These are phyloP conservation scores for Saccostrea echinata DNA, from an alignment of 1,140 invertebrate genomes.

Conservation along the genomic window DNA sequence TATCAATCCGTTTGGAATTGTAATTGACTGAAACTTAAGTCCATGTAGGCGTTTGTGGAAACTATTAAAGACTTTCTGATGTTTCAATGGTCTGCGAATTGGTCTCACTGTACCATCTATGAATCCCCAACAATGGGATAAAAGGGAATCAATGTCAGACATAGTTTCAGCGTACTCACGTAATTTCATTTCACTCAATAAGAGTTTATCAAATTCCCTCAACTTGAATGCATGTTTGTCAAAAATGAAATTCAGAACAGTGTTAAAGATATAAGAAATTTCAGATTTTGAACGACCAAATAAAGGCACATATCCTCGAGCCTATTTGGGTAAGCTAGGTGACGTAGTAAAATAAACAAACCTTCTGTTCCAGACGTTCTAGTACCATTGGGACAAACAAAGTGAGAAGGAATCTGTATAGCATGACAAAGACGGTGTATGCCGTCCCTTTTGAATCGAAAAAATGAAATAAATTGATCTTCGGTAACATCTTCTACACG, in stretches of 20 bases:
- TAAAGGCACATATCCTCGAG: conserved; percentile 14
- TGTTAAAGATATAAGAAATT: conserved; percentile 15
- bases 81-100: conserved; percentile 48
- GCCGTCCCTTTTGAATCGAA: background rate
- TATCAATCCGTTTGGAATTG: conserved; percentile 19
- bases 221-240: conserved; percentile 2
- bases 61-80: conserved; percentile 46
- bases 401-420: background rate
- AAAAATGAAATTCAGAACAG: conserved; percentile 39
- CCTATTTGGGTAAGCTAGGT: conserved; percentile 47
- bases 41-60: conserved; percentile 45
- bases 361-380: background rate
- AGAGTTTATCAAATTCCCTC: background rate
- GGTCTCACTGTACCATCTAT: conserved; percentile 56
- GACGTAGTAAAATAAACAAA: conserved; percentile 1
- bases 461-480: too few species aligned
- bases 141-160: background rate
- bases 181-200: background rate
- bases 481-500: too few species aligned
- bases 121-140: conserved; percentile 57
- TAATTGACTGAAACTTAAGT: conserved; percentile 24
- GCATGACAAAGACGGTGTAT: background rate
- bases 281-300: conserved; percentile 31
- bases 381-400: conserved; percentile 1
- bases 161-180: conserved; percentile 1